Base-by-base conservation (phyloP, 92 coral and sea anemone genomes). In the Phenganax stokvisi region DNA sequence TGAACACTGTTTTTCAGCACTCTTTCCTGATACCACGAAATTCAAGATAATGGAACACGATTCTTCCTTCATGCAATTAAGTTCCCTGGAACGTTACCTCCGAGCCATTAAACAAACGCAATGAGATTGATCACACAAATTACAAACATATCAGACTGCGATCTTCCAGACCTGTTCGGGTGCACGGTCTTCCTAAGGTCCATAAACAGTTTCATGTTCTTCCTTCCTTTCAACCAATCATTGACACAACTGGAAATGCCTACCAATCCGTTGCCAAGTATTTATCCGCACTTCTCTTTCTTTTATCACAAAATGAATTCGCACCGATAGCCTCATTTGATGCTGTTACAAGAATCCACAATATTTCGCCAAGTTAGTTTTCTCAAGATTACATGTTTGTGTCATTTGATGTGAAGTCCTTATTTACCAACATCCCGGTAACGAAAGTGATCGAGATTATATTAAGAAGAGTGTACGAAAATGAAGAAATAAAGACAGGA, bases 291-390 rank as follows among this genome's bases (percentile, higher is more conserved):
- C 56, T 82, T 13, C 81, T 74, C 13, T 17, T 10, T 51, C 86
- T 80, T 6, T 69, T 74, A 16, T 12, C 85, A 15, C 81, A 30
- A 9, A 83, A 83, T 60, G 85, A 83, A 51, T 72, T 72, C 69
- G 51, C 11, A 9, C 31, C 74, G 44, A 72, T 9, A 10, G 71
- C 70, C 31, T 70, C 78, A 70, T 81, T 81, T 47, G 79, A 81
- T 20, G 71, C 85, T 8, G 85, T 81, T 56, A 10, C 20, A 10
- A 15, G 47, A 17, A 56, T 81, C 13, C 79, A 44, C 6, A 53
- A 56, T 15, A 63, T 71, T 15, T 66, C 58, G 9, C 70, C 25
- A 3, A 27, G 57, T 17, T 17, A 70, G 12, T 17, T 69, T 28
- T 51, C 61, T 20, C 25, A 20, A 20, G 25, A 20, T 20, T 20